Conservation (phyloP, 2,113 vertebrate genomes). For the Amia ocellicauda region DNA sequence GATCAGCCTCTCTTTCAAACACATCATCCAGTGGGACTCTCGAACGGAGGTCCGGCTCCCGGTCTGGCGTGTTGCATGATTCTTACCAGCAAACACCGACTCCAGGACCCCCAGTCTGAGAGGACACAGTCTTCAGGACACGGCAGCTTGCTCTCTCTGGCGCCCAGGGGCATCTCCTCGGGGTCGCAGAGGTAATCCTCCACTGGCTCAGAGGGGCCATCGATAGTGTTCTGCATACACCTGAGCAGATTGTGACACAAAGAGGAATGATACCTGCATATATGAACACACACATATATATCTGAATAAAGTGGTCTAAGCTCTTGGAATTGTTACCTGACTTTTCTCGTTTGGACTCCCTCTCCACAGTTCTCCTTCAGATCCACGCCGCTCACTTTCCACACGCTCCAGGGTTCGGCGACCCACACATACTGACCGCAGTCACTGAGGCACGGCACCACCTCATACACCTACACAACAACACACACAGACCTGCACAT, state of each 20-base stretch:
- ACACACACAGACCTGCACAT: too few species aligned
- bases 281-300: too few species aligned
- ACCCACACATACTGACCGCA: slow-evolving; percentile 92
- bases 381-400: slow-evolving; percentile 92
- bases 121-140: slow-evolving; percentile 94
- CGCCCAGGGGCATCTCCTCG: slow-evolving; percentile 92
- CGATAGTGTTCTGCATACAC: slow-evolving; percentile 94
- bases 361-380: slow-evolving; percentile 90
- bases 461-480: slow-evolving; percentile 83
- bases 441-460: slow-evolving; percentile 92
- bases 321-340: slow-evolving; percentile 68
- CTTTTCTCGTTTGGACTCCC: slow-evolving; percentile 92
- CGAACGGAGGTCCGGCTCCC: too few species aligned
- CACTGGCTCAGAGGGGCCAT: slow-evolving; percentile 86
- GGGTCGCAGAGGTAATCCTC: slow-evolving; percentile 97
- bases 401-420: slow-evolving; percentile 90
- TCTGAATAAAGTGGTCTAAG: too few species aligned
- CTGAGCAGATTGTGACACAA: slow-evolving; percentile 49
- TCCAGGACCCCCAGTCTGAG: slow-evolving; percentile 91
- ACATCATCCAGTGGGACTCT: too few species aligned
- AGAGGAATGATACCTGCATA: neutral
- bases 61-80: too few species aligned
- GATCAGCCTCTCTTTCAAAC: slow-evolving; percentile 1
- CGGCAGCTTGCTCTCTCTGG: slow-evolving; percentile 82
- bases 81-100: slow-evolving; percentile 84